These are phyloP conservation scores for Serranus cabrilla DNA, from an alignment of 2,797 vertebrate genomes.

Conservation along the genomic window DNA sequence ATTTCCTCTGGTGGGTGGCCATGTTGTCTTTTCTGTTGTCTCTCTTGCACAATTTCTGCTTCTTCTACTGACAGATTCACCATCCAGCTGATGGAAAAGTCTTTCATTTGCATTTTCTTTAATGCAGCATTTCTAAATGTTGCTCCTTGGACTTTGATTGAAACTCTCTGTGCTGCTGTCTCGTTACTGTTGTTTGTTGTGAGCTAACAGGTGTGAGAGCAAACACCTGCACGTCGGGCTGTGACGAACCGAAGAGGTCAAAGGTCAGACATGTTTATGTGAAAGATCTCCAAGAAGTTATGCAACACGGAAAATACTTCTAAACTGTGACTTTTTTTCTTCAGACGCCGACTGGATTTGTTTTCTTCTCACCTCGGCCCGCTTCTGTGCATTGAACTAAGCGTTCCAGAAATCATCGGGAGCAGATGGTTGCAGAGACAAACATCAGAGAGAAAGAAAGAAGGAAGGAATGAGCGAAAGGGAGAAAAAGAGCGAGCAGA, in stretches of 20 bases:
- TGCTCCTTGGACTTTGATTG: too few relatives aligned
- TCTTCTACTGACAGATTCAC: too few relatives aligned
- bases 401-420: constrained; percentile 87
- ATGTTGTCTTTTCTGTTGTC: too few relatives aligned
- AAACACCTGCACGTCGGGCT: constrained; percentile 72
- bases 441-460: constrained; percentile 83
- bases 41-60: too few relatives aligned
- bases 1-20: too few relatives aligned
- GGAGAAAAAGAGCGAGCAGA: constrained; percentile 66
- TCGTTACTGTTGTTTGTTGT: background rate
- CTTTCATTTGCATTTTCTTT: too few relatives aligned
- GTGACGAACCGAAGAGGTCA: constrained; percentile 60
- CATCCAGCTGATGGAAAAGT: too few relatives aligned
- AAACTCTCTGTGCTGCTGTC: too few relatives aligned
- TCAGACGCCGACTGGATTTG: constrained; percentile 18
- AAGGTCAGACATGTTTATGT: constrained; percentile 61
- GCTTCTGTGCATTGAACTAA: constrained; percentile 55
- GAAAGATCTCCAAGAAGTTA: constrained; percentile 16
- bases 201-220: constrained; percentile 72
- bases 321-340: background rate
- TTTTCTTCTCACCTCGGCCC: constrained; percentile 42
- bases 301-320: background rate
- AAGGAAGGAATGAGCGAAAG: constrained; percentile 79
- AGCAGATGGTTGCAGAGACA: constrained; percentile 92
- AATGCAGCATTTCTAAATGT: too few relatives aligned